phyloP scores from a whole-genome alignment of 2,113 vertebrate species.

The Leucosticte australis region DNA sequence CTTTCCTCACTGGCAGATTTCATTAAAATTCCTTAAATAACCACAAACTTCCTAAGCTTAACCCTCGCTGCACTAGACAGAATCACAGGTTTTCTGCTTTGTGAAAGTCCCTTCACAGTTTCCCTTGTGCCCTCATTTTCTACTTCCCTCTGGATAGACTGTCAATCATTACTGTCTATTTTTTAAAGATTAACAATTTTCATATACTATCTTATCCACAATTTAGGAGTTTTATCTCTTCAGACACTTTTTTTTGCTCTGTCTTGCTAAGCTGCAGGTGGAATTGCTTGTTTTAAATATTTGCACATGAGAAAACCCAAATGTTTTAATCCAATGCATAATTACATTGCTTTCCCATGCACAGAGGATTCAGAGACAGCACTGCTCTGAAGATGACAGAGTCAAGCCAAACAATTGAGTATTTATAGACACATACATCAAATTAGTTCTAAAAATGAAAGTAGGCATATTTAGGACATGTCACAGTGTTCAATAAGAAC shows the following conservation, averaged over 20 bases:
- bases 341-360: neutral
- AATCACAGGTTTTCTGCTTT: neutral
- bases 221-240: neutral
- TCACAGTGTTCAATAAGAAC: slow-evolving; percentile 8
- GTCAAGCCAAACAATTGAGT: neutral
- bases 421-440: slow-evolving; percentile 15
- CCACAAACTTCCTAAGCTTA: slow-evolving; percentile 12
- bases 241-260: neutral
- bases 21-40: slow-evolving; percentile 47
- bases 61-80: neutral
- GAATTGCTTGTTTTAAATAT: neutral
- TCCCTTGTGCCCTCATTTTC: neutral
- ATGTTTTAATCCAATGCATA: neutral
- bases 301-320: neutral
- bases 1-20: slow-evolving; percentile 11
- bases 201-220: neutral
- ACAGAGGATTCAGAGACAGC: neutral
- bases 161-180: neutral
- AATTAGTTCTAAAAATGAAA: slow-evolving; percentile 37
- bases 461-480: slow-evolving; percentile 26
- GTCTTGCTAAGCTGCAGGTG: neutral
- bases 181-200: neutral
- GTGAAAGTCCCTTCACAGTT: neutral
- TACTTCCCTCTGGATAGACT: neutral
- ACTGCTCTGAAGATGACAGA: neutral